Conservation (phyloP, 2,797 vertebrate species). For the Megaceryle alcyon region DNA sequence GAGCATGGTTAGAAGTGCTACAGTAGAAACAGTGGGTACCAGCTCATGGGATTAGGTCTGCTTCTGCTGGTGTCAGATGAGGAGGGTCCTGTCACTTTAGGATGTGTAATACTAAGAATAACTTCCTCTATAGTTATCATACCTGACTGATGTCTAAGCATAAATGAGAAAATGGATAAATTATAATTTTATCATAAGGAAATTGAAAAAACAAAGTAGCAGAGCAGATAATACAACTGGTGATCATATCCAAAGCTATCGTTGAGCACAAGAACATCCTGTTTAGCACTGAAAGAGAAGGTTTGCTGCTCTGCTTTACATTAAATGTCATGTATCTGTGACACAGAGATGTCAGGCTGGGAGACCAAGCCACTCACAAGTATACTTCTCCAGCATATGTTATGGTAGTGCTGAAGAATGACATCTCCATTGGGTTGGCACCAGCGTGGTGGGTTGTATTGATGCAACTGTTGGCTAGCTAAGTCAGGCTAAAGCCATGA, state of each 20-base stretch:
- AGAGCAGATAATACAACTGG: not conserved
- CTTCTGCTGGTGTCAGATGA: not conserved
- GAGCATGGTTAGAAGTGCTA: not conserved
- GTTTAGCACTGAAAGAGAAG: not conserved
- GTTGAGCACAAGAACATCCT: not conserved
- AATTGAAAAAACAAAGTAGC: not conserved
- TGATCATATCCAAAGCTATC: not conserved
- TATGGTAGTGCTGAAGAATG: rapidly evolving
- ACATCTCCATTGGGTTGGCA: not conserved
- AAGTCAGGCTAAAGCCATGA: not conserved
- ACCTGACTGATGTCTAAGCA: not conserved
- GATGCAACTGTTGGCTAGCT: not conserved
- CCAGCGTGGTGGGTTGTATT: not conserved
- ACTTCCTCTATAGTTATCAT: not conserved
- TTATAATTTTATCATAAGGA: not conserved
- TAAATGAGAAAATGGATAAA: not conserved
- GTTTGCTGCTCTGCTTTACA: not conserved
- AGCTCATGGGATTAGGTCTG: not conserved
- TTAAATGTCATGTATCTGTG: not conserved
- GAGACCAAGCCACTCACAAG: not conserved
- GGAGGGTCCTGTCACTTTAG: not conserved
- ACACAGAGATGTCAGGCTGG: not conserved
- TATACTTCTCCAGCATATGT: not conserved
- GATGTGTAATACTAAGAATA: not conserved
- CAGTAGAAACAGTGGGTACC: not conserved